Conservation (phyloP, 2,113 vertebrate species). For the Psettodes erumei region DNA sequence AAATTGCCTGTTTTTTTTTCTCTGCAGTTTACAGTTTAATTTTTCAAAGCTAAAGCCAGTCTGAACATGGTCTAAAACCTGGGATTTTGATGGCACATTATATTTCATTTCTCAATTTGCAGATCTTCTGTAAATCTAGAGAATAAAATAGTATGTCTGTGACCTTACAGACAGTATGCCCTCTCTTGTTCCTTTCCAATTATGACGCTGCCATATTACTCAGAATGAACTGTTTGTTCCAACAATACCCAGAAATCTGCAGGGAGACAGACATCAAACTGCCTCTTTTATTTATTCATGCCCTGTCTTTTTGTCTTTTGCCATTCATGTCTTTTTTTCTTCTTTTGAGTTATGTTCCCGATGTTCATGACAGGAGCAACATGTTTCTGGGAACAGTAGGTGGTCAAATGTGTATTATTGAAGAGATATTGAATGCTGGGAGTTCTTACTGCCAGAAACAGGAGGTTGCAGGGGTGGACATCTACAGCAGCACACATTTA, state of each 20-base stretch:
- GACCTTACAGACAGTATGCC: background rate
- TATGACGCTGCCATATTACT: background rate
- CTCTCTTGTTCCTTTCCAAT: slow-evolving; percentile 9
- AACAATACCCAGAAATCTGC: slow-evolving; percentile 12
- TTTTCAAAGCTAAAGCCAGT: background rate
- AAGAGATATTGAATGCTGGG: background rate
- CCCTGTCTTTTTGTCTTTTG: no score
- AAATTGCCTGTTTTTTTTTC: no score
- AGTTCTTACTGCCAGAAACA: background rate
- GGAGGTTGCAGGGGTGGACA: background rate
- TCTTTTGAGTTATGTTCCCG: background rate
- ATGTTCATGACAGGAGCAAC: background rate
- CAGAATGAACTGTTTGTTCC: slow-evolving; percentile 8
- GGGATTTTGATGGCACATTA: background rate
- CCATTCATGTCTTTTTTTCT: background rate
- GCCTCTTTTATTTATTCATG: slow-evolving; percentile 33
- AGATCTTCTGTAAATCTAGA: background rate
- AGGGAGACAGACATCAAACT: background rate
- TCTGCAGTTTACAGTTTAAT: no score
- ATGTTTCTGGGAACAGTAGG: slow-evolving; percentile 10
- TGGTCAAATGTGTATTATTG: background rate
- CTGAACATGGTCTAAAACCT: background rate
- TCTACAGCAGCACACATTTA: background rate
- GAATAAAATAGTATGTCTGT: background rate
- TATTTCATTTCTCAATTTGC: no score